phyloP scores from a whole-genome alignment of 1,140 invertebrate genomes.

The Calycopis cecrops region DNA sequence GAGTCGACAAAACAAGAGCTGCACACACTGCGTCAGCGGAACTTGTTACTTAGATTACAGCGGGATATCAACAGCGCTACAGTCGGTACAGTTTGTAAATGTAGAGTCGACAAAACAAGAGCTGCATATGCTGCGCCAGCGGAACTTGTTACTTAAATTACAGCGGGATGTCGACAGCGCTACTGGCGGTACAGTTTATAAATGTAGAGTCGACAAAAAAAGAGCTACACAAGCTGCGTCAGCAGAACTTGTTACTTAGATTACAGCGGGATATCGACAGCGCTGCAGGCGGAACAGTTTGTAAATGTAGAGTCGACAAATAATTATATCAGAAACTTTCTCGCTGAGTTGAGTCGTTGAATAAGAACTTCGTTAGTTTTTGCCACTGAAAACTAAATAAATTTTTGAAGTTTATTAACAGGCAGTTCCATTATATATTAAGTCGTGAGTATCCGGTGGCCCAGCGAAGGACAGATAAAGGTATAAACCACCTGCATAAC shows the following conservation, averaged over 20 bases:
- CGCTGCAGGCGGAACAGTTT: background rate
- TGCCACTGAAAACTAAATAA: too few species aligned
- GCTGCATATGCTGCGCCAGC: background rate
- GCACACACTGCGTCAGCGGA: background rate
- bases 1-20: background rate
- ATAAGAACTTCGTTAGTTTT: too few species aligned
- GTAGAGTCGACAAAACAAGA: background rate
- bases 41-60: constrained; percentile 4
- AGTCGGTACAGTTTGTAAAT: background rate
- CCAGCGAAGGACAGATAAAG: too few species aligned
- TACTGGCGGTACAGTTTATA: background rate
- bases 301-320: too few species aligned
- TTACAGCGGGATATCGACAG: background rate
- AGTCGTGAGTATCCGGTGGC: too few species aligned
- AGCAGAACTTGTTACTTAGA: constrained; percentile 3
- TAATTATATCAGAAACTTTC: too few species aligned
- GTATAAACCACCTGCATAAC: too few species aligned
- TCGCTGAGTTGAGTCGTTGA: too few species aligned
- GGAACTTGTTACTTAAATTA: constrained; percentile 5
- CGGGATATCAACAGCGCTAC: background rate
- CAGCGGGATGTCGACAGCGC: background rate
- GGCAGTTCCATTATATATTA: too few species aligned
- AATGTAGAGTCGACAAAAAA: background rate
- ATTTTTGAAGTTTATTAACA: too few species aligned
- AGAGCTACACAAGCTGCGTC: background rate